Evolutionary conservation across 2,113 vertebrate genomes (phyloP).

Genomic region (Aegotheles bennettii): DNA sequence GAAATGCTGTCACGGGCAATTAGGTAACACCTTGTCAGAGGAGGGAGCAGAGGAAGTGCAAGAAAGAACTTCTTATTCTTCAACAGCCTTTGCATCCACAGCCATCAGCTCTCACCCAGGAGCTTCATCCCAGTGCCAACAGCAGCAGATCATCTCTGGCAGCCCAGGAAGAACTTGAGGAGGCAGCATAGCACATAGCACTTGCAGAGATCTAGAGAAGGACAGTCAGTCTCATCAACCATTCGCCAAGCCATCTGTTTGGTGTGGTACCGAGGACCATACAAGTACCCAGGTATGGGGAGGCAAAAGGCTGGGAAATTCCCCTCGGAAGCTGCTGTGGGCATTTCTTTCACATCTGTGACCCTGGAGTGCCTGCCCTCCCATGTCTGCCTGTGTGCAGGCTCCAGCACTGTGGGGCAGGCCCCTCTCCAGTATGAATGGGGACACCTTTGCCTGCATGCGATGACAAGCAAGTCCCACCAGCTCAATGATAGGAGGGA

Average conservation of each 20-base stretch:
- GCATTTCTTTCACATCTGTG: background rate
- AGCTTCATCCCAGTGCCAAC: background rate
- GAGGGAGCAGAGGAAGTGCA: background rate
- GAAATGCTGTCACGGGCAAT: conserved; percentile 27
- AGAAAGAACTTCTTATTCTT: background rate
- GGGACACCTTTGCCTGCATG: background rate
- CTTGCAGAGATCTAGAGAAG: background rate
- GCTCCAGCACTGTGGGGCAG: background rate
- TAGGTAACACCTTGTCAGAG: conserved; percentile 15
- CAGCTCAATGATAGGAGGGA: background rate
- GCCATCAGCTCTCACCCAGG: background rate
- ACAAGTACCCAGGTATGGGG: background rate
- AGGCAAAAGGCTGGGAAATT: background rate
- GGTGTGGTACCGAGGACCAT: background rate
- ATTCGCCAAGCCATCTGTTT: background rate
- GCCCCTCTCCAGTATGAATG: background rate
- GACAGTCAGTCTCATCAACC: background rate
- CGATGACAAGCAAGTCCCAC: background rate
- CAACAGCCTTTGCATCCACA: background rate
- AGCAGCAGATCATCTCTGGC: background rate
- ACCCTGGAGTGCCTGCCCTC: background rate
- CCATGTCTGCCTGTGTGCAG: background rate
- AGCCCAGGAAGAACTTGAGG: background rate
- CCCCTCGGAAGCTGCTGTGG: background rate
- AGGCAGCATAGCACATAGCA: background rate